Conservation (phyloP, 2,888 invertebrate species). For the Endotricha flammealis region DNA sequence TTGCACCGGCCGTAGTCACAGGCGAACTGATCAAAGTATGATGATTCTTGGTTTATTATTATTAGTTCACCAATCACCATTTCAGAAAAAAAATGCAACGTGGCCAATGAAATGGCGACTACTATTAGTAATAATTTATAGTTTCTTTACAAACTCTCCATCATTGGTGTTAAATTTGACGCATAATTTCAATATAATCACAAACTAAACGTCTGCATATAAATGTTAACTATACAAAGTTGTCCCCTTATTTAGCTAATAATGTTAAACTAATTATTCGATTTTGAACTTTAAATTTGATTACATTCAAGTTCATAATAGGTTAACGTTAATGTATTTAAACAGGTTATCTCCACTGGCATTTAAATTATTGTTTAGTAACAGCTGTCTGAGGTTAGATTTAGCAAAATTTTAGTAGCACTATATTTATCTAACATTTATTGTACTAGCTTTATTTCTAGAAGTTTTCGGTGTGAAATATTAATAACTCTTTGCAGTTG, state of each 20-base stretch:
- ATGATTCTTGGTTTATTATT: no score
- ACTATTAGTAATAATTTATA: no score
- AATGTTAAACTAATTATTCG: not conserved
- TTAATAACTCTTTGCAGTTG: no score
- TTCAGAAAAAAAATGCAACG: no score
- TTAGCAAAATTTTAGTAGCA: not conserved
- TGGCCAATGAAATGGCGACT: no score
- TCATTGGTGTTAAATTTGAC: slow-evolving; percentile 10
- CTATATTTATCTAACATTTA: no score
- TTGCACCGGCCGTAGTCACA: no score
- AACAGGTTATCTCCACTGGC: slow-evolving; percentile 8
- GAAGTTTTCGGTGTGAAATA: no score
- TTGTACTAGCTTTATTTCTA: no score
- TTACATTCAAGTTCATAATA: not conserved
- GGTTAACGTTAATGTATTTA: not conserved
- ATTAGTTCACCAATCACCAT: no score
- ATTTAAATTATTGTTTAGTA: slow-evolving; percentile 8
- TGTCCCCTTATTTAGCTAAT: not conserved
- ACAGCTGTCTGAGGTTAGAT: not conserved
- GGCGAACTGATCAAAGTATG: no score
- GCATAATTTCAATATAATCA: slow-evolving; percentile 17
- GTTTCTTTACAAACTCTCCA: no score
- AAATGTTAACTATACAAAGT: not conserved
- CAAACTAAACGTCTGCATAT: slow-evolving; percentile 2
- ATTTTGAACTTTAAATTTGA: not conserved